A percentile compares a stretch with the other conserved stretches of the same genome.
Conservation (phyloP, 2,797 vertebrate species). For the Scolopax bukidnonensis region DNA sequence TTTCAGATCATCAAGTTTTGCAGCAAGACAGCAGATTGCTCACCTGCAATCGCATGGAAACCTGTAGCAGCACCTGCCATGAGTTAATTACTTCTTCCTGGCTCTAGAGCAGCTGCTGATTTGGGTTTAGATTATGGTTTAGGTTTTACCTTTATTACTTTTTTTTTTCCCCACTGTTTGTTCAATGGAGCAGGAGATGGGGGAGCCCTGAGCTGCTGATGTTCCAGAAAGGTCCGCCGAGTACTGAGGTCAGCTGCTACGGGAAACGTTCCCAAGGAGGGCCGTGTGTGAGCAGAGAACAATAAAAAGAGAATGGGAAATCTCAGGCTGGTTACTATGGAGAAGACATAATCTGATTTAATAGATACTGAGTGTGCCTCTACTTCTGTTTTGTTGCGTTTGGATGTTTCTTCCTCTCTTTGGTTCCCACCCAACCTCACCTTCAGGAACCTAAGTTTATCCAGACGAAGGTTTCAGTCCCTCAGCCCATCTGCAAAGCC, state of each 20-base stretch:
- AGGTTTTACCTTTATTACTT: neutral
- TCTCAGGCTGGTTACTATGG: neutral
- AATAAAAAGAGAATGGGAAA: neutral
- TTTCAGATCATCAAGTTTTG: neutral
- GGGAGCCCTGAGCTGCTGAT: neutral
- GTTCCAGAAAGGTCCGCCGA: accelerated
- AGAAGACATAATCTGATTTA: neutral
- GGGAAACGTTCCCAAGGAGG: neutral
- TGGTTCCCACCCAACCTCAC: neutral
- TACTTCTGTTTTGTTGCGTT: neutral
- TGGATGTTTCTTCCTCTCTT: neutral
- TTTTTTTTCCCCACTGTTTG: neutral
- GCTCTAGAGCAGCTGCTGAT: neutral
- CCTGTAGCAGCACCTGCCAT: neutral
- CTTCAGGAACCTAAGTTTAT: neutral
- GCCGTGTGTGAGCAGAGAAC: accelerated
- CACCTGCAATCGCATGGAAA: neutral
- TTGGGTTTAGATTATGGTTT: neutral
- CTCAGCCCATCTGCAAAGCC: neutral
- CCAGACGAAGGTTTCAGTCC: neutral
- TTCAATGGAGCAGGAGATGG: neutral
- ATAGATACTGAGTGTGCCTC: neutral
- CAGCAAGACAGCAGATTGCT: neutral
- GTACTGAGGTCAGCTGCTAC: neutral
- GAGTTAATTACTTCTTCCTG: neutral